phyloP scores from a whole-genome alignment of 2,888 invertebrate genomes.

The Tetranychus truncatus region DNA sequence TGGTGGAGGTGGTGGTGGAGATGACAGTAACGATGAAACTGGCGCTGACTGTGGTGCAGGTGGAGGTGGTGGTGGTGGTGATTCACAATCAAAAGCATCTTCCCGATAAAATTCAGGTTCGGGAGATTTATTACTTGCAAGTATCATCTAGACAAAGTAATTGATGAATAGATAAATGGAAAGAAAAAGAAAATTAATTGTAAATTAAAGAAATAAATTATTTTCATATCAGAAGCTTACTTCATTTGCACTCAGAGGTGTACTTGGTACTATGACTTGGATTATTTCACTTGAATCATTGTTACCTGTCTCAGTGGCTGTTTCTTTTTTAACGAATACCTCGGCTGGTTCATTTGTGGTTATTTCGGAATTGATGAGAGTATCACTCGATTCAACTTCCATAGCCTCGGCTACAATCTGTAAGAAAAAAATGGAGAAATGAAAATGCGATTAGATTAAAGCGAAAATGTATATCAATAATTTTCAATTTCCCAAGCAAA shows the following conservation, averaged over 20 bases:
- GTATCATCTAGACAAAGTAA: not conserved
- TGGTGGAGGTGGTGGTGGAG: slow-evolving; percentile 20
- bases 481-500: no score
- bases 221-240: not conserved
- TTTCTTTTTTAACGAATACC: not conserved
- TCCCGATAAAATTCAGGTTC: not conserved
- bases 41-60: slow-evolving; percentile 13
- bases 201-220: not conserved
- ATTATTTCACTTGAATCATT: slow-evolving; percentile 4
- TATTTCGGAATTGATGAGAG: not conserved
- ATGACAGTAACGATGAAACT: not conserved
- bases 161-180: not conserved
- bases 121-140: not conserved
- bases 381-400: not conserved
- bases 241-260: slow-evolving; percentile 12
- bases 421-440: not conserved
- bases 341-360: not conserved
- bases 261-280: slow-evolving; percentile 6
- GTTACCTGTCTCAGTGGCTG: not conserved
- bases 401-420: not conserved
- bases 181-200: not conserved
- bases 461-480: not conserved
- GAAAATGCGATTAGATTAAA: not conserved
- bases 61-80: slow-evolving; percentile 5
- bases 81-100: not conserved